phyloP scores from a whole-genome alignment of 2,113 vertebrate species.

The Psophia crepitans region DNA sequence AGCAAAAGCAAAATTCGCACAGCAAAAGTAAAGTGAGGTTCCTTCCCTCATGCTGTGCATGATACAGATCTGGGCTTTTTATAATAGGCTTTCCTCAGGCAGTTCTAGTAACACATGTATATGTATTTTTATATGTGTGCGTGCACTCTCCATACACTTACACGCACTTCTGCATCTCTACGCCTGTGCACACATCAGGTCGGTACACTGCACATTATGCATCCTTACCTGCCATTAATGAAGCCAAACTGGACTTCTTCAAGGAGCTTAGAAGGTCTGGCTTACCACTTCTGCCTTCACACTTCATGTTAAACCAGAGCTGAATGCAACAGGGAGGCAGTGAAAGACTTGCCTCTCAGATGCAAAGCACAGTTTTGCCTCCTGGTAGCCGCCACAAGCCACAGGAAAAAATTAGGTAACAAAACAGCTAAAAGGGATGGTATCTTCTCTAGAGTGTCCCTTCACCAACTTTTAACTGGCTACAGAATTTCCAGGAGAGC shows the following conservation, averaged over 20 bases:
- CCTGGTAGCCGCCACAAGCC: not conserved
- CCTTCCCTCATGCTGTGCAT: not conserved
- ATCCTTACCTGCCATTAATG: not conserved
- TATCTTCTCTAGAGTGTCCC: not conserved
- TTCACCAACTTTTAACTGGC: not conserved
- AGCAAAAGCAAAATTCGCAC: not conserved
- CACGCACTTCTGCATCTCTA: accelerated
- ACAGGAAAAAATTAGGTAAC: not conserved
- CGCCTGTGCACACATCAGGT: not conserved
- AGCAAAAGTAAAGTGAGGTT: not conserved
- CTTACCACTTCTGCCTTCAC: not conserved
- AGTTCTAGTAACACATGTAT: accelerated
- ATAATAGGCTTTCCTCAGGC: not conserved
- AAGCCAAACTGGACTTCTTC: not conserved
- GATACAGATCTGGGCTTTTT: not conserved
- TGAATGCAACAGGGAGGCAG: not conserved
- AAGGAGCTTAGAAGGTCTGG: not conserved
- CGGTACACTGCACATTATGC: not conserved
- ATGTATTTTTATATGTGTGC: not conserved
- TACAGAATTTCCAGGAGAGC: not conserved
- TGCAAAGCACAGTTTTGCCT: not conserved
- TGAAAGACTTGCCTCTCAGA: not conserved
- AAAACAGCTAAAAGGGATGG: not conserved
- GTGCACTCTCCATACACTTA: not conserved
- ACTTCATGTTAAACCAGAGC: not conserved